Conservation (phyloP, 1,140 invertebrate genomes). For the Drosophila sechellia region DNA sequence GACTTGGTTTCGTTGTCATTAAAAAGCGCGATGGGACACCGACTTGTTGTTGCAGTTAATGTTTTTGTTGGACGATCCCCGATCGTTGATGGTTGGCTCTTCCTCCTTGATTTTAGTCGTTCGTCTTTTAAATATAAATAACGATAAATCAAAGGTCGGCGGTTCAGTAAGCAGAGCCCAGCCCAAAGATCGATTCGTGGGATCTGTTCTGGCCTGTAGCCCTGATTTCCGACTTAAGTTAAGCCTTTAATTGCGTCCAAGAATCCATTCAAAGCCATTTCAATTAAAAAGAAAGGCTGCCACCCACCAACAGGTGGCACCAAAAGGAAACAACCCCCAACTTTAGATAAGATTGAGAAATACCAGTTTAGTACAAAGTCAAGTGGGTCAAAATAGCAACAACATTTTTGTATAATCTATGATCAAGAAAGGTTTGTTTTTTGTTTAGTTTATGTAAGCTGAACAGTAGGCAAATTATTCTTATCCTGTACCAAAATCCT, state of each 20-base stretch:
- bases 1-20: conserved; percentile 77
- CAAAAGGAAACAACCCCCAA: not conserved
- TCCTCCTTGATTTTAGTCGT: conserved; percentile 72
- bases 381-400: not conserved
- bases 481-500: no score
- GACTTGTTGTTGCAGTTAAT: conserved; percentile 50
- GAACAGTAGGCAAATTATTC: no score
- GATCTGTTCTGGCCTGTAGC: not conserved
- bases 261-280: not conserved
- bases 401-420: not conserved
- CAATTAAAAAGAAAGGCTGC: conserved; percentile 3
- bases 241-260: conserved; percentile 55
- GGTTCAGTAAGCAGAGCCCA: conserved; percentile 10
- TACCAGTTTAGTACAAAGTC: not conserved
- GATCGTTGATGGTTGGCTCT: conserved; percentile 24
- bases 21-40: conserved; percentile 81
- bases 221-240: conserved; percentile 22
- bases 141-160: conserved; percentile 79
- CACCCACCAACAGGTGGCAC: conserved; percentile 30
- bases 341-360: conserved; percentile 39
- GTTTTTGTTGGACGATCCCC: conserved; percentile 38
- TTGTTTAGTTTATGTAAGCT: no score
- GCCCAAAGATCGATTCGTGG: conserved; percentile 31
- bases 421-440: not conserved
- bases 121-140: conserved; percentile 82